Conservation (phyloP, 2,888 invertebrate genomes). For the Cheilosia grossa region DNA sequence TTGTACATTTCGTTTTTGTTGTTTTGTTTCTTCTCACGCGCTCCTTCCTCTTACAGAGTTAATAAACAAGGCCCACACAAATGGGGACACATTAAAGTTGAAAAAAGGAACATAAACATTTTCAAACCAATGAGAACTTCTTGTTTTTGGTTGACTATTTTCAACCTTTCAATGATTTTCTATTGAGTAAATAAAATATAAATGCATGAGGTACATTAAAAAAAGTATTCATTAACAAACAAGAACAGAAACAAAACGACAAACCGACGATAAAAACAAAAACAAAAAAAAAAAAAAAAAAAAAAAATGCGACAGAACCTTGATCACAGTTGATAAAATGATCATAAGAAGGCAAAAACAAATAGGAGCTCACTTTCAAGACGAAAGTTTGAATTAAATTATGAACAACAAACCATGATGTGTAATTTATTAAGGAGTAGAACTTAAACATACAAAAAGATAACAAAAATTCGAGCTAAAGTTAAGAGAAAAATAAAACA, state of each 20-base stretch:
- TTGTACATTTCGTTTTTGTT: conserved; percentile 17
- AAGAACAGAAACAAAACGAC: conserved; percentile 35
- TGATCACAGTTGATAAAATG: not conserved
- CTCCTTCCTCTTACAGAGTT: conserved; percentile 10
- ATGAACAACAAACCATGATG: conserved; percentile 55
- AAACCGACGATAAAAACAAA: conserved; percentile 60
- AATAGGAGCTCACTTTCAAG: not conserved
- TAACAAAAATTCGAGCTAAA: conserved; percentile 17
- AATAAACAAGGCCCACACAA: not conserved
- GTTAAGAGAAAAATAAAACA: conserved; percentile 30
- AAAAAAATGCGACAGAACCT: not conserved
- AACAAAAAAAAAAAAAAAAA: conserved; percentile 16
- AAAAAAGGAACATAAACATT: conserved; percentile 12
- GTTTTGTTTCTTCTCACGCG: conserved; percentile 1
- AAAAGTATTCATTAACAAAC: conserved; percentile 35
- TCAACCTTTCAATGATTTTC: conserved; percentile 41
- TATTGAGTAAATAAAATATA: conserved; percentile 29
- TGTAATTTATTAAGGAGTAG: conserved; percentile 68
- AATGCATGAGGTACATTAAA: conserved; percentile 33
- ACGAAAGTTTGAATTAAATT: conserved; percentile 20
- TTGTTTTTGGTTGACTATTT: conserved; percentile 24
- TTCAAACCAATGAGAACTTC: conserved; percentile 18
- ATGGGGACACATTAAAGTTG: conserved; percentile 20
- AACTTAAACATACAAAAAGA: conserved; percentile 35
- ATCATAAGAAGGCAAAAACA: not conserved